phyloP scores from a whole-genome alignment of 2,888 invertebrate genomes.

The Macaria notata region DNA sequence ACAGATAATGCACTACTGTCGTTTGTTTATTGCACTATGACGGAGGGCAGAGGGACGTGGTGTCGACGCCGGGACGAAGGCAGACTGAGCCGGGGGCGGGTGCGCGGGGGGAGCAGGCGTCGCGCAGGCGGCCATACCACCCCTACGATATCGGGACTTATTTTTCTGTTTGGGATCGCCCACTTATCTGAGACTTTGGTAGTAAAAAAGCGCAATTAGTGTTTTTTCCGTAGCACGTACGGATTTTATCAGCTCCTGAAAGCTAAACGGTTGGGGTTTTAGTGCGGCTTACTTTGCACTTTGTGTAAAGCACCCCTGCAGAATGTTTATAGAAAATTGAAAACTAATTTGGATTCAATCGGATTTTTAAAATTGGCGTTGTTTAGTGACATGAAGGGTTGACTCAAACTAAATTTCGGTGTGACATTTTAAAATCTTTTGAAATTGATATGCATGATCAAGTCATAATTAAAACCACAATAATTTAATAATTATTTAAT shows the following conservation, averaged over 20 bases:
- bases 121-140: constrained; percentile 54
- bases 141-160: constrained; percentile 46
- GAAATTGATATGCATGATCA: no score
- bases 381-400: no score
- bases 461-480: no score
- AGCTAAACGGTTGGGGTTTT: constrained; percentile 2
- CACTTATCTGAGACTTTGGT: constrained; percentile 49
- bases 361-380: no score
- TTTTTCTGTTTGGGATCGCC: constrained; percentile 59
- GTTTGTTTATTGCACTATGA: constrained; percentile 21
- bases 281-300: not conserved
- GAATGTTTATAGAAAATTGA: not conserved
- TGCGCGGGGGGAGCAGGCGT: constrained; percentile 40
- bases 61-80: constrained; percentile 40
- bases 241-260: constrained; percentile 7
- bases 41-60: constrained; percentile 39
- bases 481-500: no score
- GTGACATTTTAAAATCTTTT: no score
- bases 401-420: no score
- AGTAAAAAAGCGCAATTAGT: constrained; percentile 50
- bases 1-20: constrained; percentile 14
- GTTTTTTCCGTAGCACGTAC: constrained; percentile 17
- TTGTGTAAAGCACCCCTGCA: not conserved
- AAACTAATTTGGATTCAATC: not conserved
- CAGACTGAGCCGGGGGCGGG: constrained; percentile 50